Conservation (phyloP, 2,888 invertebrate species). For the Zygogramma bicolorata region DNA sequence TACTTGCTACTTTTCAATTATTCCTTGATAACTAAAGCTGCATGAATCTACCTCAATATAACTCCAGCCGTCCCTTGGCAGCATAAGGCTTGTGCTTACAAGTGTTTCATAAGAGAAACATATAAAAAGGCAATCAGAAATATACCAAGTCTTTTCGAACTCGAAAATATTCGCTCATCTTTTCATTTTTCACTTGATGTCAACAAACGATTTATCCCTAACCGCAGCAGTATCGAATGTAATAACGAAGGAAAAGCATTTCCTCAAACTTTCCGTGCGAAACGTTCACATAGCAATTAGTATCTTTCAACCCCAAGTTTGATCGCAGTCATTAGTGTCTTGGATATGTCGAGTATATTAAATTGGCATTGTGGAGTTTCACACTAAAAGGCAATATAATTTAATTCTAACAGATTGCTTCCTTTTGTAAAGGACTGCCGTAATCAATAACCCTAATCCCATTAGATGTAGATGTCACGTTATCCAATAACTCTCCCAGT, state of each 20-base stretch:
- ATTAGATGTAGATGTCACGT: slow-evolving; percentile 58
- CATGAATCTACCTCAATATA: too few relatives aligned
- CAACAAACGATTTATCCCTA: too few relatives aligned
- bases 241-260: background rate
- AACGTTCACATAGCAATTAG: slow-evolving; percentile 38
- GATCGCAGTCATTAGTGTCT: slow-evolving; percentile 38
- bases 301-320: slow-evolving; percentile 36
- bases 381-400: slow-evolving; percentile 46
- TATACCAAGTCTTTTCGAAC: too few relatives aligned
- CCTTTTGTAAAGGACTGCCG: slow-evolving; percentile 49
- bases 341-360: slow-evolving; percentile 40
- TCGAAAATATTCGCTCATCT: too few relatives aligned
- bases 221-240: too few relatives aligned
- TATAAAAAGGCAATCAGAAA: too few relatives aligned
- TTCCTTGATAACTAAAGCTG: too few relatives aligned
- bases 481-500: slow-evolving; percentile 52
- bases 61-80: too few relatives aligned
- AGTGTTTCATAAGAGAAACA: too few relatives aligned
- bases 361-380: slow-evolving; percentile 41
- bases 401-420: slow-evolving; percentile 54
- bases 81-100: too few relatives aligned
- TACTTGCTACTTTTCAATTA: too few relatives aligned
- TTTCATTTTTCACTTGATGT: background rate
- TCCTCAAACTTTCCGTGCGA: slow-evolving; percentile 13
- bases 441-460: slow-evolving; percentile 59